Percentiles rank a stretch among this genome's conserved stretches.
Conservation (phyloP, 2,888 invertebrate species). For the Palloptera scutellata region DNA sequence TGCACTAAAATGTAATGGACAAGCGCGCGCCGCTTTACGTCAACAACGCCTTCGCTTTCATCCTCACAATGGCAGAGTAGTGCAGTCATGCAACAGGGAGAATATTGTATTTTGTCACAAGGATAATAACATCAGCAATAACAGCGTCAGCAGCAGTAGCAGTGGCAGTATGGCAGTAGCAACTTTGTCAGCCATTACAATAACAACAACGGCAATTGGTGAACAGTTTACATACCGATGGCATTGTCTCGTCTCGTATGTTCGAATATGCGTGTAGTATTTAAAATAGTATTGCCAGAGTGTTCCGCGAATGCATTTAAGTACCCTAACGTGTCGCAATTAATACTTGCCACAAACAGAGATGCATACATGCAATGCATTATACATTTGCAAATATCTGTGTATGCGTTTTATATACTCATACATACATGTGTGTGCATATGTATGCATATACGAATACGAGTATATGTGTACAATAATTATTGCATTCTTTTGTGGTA, state of each 20-base stretch:
- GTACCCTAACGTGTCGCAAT: slow-evolving; percentile 1
- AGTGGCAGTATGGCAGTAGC: neutral
- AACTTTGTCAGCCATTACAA: neutral
- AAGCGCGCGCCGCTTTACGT: no score
- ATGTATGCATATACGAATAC: no score
- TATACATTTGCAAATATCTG: no score
- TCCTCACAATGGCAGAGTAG: no score
- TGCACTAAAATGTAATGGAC: no score
- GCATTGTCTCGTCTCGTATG: no score
- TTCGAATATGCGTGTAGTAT: no score
- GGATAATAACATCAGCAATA: slow-evolving; percentile 2
- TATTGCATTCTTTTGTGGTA: slow-evolving; percentile 37
- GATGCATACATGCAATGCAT: no score
- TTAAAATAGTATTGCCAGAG: no score
- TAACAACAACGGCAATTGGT: neutral
- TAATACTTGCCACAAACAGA: neutral
- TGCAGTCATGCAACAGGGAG: neutral
- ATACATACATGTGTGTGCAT: neutral
- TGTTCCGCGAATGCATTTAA: neutral
- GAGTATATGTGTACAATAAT: neutral
- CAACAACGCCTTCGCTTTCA: no score
- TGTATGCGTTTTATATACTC: neutral
- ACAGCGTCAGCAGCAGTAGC: neutral
- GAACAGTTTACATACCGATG: no score
- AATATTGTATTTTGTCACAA: neutral